A percentile compares a stretch with the other conserved stretches of the same genome.
These are phyloP conservation scores for Garra rufa DNA, from an alignment of 2,113 vertebrate species.

Conservation along the genomic window DNA sequence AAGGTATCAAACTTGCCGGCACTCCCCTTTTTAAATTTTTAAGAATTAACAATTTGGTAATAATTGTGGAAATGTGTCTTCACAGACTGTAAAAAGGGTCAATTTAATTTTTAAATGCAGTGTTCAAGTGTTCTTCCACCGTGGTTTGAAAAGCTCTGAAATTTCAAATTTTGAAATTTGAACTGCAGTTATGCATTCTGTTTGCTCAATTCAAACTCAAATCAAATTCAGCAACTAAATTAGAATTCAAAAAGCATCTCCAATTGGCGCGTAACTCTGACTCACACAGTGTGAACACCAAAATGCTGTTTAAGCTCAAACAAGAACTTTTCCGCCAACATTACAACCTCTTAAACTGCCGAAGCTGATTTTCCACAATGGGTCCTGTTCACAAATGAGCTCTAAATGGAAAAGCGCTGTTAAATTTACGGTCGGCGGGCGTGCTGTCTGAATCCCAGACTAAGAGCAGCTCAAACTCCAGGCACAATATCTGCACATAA, in stretches of 20 bases:
- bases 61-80: no score
- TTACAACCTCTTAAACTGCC: not conserved
- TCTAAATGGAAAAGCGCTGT: conserved; percentile 26
- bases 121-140: no score
- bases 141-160: no score
- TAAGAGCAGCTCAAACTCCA: conserved; percentile 5
- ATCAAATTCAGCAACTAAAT: not conserved
- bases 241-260: not conserved
- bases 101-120: no score
- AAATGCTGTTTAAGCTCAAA: not conserved
- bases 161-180: not conserved
- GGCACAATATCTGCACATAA: conserved; percentile 7
- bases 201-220: not conserved
- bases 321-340: not conserved
- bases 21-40: no score
- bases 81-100: no score
- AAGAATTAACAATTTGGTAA: no score
- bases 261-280: not conserved
- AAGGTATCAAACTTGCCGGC: no score
- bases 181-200: not conserved
- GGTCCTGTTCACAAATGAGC: conserved; percentile 10
- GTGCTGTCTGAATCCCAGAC: not conserved
- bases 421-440: not conserved
- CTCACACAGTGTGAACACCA: not conserved
- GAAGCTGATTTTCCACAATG: conserved; percentile 2